These are phyloP conservation scores for Zoanthus sociatus DNA, from an alignment of 92 coral and sea anemone genomes.

Conservation along the genomic window DNA sequence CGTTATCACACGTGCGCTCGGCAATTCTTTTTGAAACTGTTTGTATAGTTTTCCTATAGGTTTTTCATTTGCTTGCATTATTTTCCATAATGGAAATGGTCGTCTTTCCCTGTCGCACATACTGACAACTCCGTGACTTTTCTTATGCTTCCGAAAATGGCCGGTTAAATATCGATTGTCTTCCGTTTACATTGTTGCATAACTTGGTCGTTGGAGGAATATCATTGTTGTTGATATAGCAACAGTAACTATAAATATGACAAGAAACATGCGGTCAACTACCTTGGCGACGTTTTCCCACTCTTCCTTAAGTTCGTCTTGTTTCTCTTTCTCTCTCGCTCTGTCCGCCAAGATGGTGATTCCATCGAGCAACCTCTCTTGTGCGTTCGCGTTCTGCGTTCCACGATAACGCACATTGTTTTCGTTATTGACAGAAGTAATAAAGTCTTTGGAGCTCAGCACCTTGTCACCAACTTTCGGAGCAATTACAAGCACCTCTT, in stretches of 20 bases:
- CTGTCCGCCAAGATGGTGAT: conserved; percentile 84
- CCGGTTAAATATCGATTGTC: neutral
- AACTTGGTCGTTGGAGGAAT: conserved; percentile 89
- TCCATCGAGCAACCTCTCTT: conserved; percentile 82
- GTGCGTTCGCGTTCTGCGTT: conserved; percentile 57
- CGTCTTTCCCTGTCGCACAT: neutral
- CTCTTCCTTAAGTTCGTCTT: conserved; percentile 87
- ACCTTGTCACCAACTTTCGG: conserved; percentile 81
- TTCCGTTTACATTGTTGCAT: conserved; percentile 76
- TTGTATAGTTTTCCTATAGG: neutral
- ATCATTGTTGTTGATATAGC: conserved; percentile 90
- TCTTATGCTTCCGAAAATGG: neutral
- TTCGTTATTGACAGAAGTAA: conserved; percentile 77
- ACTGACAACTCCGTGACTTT: neutral
- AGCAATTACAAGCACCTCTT: conserved; percentile 85
- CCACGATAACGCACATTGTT: conserved; percentile 80
- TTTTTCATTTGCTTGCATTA: neutral
- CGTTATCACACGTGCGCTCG: neutral
- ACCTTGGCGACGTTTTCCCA: conserved; percentile 99
- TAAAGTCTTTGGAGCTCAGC: conserved; percentile 81
- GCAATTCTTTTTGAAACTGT: neutral
- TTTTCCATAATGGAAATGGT: neutral
- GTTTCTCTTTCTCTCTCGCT: conserved; percentile 88
- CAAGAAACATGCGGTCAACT: conserved; percentile 87
- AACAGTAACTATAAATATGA: conserved; percentile 89